Base-by-base conservation (phyloP, 2,797 vertebrate genomes). In the Chaenodraco wilsoni region DNA sequence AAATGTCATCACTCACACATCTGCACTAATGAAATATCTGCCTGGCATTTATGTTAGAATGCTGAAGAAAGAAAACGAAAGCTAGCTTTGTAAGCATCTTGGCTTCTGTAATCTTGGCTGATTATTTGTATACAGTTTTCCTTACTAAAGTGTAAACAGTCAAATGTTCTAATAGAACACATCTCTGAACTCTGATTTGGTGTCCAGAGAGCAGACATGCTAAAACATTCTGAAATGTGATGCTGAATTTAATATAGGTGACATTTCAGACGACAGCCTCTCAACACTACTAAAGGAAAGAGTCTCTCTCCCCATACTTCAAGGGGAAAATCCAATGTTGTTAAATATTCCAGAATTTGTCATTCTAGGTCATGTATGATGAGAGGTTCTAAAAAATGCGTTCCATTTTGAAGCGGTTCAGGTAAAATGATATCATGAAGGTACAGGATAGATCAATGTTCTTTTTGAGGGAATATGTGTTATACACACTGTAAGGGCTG, bases 91-190 rank as follows among this genome's bases (percentile, higher is more conserved):
- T 69, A 81, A 85, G 57, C 68, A 72, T 80, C 66, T 71, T 84
- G 71, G 77, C 78, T 58, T 78, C 56, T 63, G 65, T 69, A 46
- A 79, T 80, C 74, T 76, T 82, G 71, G 77, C 72, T 73, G 49
- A 83, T 73, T 72, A 79, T 76, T 51, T 72, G 27, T 72, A 51
- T 72, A 64, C 5, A 65, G 49, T 72, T 77, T 69, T 72, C 19
- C 55, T 79, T 76, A 79, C 65, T 87, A 56, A 82, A 79, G 55
- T 88, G 85, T 87, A 90, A 91, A 91, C 86, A 84, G 79, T 91
- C 75, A 81, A 87, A 88, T 76, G 72, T 72, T 84, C 55, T 61
- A 65, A 79, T 75, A 86, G 56, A 87, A 84, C 84, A 64, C 71
- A 2, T 21, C 52, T 59, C 46, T 69, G 66, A 66, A 27, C 56